Base-by-base conservation (phyloP, 2,797 vertebrate species). In the Odontamblyopus lacepedii region DNA sequence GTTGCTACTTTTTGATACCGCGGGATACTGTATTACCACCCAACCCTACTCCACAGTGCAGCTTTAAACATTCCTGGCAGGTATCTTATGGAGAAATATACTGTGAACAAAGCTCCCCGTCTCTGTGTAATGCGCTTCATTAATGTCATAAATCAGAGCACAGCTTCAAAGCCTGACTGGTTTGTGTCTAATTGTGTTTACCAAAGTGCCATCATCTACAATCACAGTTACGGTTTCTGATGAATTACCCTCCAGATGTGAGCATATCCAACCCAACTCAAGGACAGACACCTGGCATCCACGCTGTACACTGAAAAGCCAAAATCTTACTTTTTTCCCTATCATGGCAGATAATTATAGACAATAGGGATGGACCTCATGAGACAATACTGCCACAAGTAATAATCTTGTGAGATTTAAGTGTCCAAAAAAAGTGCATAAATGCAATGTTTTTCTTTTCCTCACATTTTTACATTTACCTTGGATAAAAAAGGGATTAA, bases 201-300 rank as follows among this genome's bases (percentile, higher is more conserved):
- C 79, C 66, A 19, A 78, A 81, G 81, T 70, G 78, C 75, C 81
- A 78, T 82, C 74, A 60, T 78, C 79, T 75, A 64, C 81, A 75
- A 81, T 87, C 77, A 82, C 78, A 77, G 85, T 85, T 74, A 75
- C 75, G 65, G 87, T 79, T 75, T 78, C 78, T 77, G 84, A 86
- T 85, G 78, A 87, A 88, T 86, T 85, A 84, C 80, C 89, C 87
- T 91, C 84, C 87, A 89, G 85, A 88, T 90, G 89, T 69, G 32
- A 30, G 78, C 74, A 83, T 81, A 83, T 78, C 82, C 71, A 88
- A 77, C 74, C 63, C 86, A 64, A 60, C 78, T 90, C 85, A 89
- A 92, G 90, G 89, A 87, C 89, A 74, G 86, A 84, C 91, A 92
- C 89, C 91, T 91, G 90, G 90, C 73, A 68, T 85, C 84, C 82